These are phyloP conservation scores for Aythya baeri DNA, from an alignment of 2,113 vertebrate species.

Conservation along the genomic window DNA sequence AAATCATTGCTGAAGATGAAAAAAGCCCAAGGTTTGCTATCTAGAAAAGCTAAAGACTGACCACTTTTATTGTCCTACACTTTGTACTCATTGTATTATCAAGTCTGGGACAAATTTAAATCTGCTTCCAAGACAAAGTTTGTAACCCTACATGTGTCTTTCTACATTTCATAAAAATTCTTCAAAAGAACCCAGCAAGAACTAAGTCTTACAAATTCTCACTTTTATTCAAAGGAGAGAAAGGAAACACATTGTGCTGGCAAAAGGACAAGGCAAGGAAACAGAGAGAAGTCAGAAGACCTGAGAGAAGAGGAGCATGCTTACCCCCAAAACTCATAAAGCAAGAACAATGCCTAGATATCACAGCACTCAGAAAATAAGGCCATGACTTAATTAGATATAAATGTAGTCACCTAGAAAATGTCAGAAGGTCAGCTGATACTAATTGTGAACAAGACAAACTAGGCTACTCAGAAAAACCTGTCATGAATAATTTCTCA, in stretches of 20 bases:
- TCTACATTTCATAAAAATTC: neutral
- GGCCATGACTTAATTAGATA: constrained; percentile 1
- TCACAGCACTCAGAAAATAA: neutral
- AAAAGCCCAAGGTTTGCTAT: neutral
- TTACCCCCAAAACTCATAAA: neutral
- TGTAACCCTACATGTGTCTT: neutral
- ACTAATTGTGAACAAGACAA: constrained; percentile 39
- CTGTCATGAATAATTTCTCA: constrained; percentile 23
- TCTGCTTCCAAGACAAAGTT: neutral
- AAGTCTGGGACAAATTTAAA: neutral
- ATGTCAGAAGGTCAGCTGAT: constrained; percentile 36
- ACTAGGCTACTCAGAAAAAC: neutral
- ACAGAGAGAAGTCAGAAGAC: neutral
- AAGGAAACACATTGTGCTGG: neutral
- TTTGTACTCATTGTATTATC: neutral
- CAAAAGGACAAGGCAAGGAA: neutral
- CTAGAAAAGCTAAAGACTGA: neutral
- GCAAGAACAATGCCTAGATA: neutral
- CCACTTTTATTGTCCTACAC: neutral
- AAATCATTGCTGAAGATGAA: neutral
- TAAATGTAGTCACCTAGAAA: neutral
- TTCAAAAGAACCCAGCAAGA: neutral
- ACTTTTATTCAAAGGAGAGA: neutral
- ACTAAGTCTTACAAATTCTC: neutral
- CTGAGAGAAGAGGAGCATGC: neutral